A percentile compares a stretch with the other conserved stretches of the same genome.
Conservation (phyloP, 1,140 invertebrate genomes). For the Drosophila cardini region DNA sequence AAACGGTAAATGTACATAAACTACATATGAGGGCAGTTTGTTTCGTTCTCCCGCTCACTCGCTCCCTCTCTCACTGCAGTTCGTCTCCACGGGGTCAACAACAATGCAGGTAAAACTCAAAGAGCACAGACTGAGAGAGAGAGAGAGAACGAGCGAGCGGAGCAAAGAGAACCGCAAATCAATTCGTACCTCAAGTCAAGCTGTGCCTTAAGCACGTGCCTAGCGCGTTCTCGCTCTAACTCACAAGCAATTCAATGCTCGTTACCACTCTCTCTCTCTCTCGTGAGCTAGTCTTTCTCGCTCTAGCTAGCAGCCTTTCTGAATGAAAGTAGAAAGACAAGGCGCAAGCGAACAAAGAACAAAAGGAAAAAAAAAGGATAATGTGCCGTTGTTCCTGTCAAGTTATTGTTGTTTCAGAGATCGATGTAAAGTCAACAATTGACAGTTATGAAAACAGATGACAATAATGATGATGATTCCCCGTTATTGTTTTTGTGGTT, state of each 20-base stretch:
- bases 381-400: constrained; percentile 45
- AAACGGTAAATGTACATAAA: constrained; percentile 51
- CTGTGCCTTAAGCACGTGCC: constrained; percentile 35
- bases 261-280: background rate
- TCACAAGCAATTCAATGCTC: background rate
- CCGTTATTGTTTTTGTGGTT: constrained; percentile 10
- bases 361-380: constrained; percentile 39
- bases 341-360: no score
- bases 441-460: constrained; percentile 82
- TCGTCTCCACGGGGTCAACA: constrained; percentile 2
- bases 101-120: constrained; percentile 42
- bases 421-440: constrained; percentile 77
- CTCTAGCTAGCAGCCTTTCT: background rate
- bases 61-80: background rate
- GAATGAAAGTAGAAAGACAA: constrained; percentile 30
- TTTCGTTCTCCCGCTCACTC: background rate
- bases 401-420: constrained; percentile 50
- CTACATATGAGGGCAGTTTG: constrained; percentile 50
- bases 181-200: constrained; percentile 18
- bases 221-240: constrained; percentile 24
- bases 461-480: constrained; percentile 48
- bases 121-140: background rate
- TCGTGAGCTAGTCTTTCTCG: background rate
- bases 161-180: constrained; percentile 26
- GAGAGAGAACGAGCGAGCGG: background rate